A percentile compares a stretch with the other conserved stretches of the same genome.
These are phyloP conservation scores for Hippopotamyrus pictus DNA, from an alignment of 2,797 vertebrate genomes.

Conservation along the genomic window DNA sequence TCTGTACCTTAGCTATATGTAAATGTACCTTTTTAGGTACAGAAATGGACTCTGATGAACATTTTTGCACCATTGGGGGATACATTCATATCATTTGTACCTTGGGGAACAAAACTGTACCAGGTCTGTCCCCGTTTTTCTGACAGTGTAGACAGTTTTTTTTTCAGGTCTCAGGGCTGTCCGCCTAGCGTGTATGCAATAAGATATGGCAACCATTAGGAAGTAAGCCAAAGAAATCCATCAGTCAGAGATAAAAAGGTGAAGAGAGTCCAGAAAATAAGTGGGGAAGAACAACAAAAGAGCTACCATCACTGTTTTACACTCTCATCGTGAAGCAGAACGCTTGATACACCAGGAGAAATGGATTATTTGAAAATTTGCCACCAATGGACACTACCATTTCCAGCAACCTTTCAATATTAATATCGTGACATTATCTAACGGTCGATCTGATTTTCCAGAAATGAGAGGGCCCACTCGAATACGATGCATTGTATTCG, in stretches of 20 bases:
- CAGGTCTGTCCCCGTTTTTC: background rate
- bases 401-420: background rate
- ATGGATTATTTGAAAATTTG: background rate
- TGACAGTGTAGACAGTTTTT: background rate
- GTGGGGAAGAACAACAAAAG: background rate
- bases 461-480: background rate
- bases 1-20: background rate
- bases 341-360: background rate
- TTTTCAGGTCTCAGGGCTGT: background rate
- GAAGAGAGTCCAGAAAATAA: background rate
- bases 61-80: background rate
- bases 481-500: background rate
- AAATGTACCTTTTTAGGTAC: background rate
- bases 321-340: background rate
- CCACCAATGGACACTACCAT: background rate
- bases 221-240: background rate
- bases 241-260: background rate
- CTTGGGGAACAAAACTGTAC: background rate
- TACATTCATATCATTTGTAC: background rate
- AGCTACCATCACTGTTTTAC: background rate
- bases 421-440: background rate
- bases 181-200: background rate
- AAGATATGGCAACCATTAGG: background rate
- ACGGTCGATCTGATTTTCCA: background rate
- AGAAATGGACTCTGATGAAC: background rate